Percentiles rank a stretch among this genome's conserved stretches.
phyloP scores from a whole-genome alignment of 2,797 vertebrate species.

The Emydoidea blandingii region DNA sequence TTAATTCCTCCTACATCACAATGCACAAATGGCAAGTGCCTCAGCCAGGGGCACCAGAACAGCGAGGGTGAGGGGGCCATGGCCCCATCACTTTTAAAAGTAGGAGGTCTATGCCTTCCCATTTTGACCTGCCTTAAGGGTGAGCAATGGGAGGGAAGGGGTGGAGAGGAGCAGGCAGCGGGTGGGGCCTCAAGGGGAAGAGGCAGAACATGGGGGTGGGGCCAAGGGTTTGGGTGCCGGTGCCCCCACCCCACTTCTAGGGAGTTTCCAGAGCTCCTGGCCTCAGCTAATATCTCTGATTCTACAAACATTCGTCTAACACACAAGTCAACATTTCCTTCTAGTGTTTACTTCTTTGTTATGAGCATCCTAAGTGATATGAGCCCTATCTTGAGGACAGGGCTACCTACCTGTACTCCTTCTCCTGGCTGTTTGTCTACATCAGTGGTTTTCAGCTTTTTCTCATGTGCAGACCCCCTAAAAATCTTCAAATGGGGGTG shows the following conservation, averaged over 20 bases:
- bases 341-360: neutral
- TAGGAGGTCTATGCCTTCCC: no score
- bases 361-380: neutral
- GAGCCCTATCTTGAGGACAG: neutral
- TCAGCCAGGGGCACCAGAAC: neutral
- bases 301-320: neutral
- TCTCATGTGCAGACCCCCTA: neutral
- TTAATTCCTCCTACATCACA: neutral
- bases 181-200: no score
- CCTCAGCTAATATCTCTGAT: neutral
- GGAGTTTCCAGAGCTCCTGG: no score
- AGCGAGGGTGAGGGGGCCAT: no score
- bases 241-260: no score
- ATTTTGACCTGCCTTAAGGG: no score
- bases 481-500: neutral
- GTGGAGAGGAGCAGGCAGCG: no score
- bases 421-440: neutral
- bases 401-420: neutral
- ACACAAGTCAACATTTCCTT: neutral
- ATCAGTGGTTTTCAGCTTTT: neutral
- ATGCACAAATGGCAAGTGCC: neutral
- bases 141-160: no score
- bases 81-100: no score
- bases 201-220: no score
- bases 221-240: no score